Evolutionary conservation across 2,888 invertebrate genomes (phyloP).

Genomic region (Caenorhabditis imperialis): DNA sequence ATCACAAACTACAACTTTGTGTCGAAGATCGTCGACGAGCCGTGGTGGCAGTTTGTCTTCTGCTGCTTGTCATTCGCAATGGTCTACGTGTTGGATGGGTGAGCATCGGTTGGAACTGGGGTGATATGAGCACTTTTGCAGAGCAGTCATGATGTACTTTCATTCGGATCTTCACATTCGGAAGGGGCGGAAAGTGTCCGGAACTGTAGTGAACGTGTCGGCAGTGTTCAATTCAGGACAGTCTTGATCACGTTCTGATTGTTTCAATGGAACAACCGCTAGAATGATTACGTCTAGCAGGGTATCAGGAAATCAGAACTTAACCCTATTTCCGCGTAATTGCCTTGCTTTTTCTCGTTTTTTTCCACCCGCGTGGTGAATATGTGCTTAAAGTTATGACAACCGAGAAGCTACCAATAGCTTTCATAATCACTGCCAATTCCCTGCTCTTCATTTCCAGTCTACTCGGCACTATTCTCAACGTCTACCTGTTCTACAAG

Average conservation of each 20-base stretch:
- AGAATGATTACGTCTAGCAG: too few species aligned
- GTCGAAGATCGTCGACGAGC: constrained; percentile 1
- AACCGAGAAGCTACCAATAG: not conserved
- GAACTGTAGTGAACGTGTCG: not conserved
- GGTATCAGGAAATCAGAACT: too few species aligned
- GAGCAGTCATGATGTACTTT: constrained; percentile 23
- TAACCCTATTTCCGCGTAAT: too few species aligned
- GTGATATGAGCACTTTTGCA: not conserved
- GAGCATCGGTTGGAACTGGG: not conserved
- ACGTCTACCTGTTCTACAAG: constrained; percentile 30
- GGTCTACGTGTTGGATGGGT: constrained; percentile 22
- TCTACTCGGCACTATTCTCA: constrained; percentile 22
- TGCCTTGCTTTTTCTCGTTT: too few species aligned
- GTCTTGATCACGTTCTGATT: too few species aligned
- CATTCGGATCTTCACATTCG: not conserved
- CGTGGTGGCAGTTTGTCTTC: constrained; percentile 20
- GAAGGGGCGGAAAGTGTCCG: not conserved
- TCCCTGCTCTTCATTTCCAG: constrained; percentile 8
- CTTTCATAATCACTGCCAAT: constrained; percentile 25
- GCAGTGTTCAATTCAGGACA: not conserved
- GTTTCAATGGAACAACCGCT: too few species aligned
- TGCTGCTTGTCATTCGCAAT: constrained; percentile 9
- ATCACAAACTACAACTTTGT: constrained; percentile 14
- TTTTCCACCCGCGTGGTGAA: too few species aligned
- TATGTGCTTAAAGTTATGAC: constrained; percentile 8